Percentiles rank a stretch among this genome's conserved stretches.
phyloP scores from a whole-genome alignment of 1,140 invertebrate species.

The Whitmania pigra region DNA sequence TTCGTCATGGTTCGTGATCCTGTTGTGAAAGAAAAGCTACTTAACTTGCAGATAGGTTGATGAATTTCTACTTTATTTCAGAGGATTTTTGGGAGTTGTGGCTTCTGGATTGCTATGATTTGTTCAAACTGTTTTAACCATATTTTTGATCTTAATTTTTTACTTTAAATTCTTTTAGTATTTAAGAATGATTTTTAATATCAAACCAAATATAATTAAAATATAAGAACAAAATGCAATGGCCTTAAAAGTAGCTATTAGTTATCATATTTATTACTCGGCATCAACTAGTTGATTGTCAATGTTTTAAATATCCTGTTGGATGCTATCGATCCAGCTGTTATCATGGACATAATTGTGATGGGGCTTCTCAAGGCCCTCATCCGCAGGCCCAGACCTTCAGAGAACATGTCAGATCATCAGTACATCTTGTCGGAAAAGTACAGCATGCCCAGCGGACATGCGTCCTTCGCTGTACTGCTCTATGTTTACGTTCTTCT shows the following conservation, averaged over 20 bases:
- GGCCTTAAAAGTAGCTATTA: no score
- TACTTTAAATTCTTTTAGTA: conserved; percentile 12
- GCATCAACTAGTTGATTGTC: no score
- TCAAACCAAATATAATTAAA: no score
- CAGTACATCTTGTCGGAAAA: conserved; percentile 62
- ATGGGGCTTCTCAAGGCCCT: conserved; percentile 68
- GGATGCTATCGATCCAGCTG: conserved; percentile 46
- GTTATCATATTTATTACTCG: no score
- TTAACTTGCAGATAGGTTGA: conserved; percentile 71
- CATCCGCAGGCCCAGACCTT: conserved; percentile 62
- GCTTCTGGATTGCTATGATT: conserved; percentile 7
- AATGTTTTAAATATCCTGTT: no score
- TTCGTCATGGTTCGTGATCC: conserved; percentile 59
- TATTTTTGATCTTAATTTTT: no score
- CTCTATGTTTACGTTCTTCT: conserved; percentile 50
- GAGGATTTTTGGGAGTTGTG: no score
- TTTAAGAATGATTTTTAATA: conserved; percentile 34
- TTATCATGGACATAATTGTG: conserved; percentile 69
- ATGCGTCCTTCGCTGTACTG: conserved; percentile 70
- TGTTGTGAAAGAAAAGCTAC: conserved; percentile 58
- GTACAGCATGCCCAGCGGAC: conserved; percentile 90
- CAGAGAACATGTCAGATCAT: conserved; percentile 53
- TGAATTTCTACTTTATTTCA: conserved; percentile 13
- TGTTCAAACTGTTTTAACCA: conserved; percentile 10
- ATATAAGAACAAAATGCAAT: no score